phyloP scores from a whole-genome alignment of 2,888 invertebrate species.

The Nineta flava region DNA sequence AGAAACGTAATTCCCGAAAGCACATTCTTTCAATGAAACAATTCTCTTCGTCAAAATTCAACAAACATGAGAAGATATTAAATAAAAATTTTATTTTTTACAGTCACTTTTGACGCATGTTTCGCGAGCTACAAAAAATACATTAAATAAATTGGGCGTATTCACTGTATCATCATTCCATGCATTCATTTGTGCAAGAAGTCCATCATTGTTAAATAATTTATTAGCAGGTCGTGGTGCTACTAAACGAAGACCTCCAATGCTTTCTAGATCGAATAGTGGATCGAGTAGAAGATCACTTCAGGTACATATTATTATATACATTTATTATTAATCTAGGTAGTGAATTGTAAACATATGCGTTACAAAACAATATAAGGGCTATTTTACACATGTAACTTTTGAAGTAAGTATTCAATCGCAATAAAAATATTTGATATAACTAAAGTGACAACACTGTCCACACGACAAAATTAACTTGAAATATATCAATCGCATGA shows the following conservation, averaged over 20 bases:
- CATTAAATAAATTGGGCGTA: constrained; percentile 86
- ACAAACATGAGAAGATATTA: too few species aligned
- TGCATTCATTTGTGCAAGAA: constrained; percentile 92
- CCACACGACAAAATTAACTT: too few species aligned
- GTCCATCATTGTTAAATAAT: constrained; percentile 84
- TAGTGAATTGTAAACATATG: neutral
- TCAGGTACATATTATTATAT: constrained; percentile 52
- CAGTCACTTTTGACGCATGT: constrained; percentile 92
- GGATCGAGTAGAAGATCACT: constrained; percentile 75
- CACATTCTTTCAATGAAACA: too few species aligned
- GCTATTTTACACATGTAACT: too few species aligned
- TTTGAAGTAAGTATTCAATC: too few species aligned
- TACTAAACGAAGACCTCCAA: constrained; percentile 78
- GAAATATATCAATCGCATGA: too few species aligned
- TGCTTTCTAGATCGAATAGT: constrained; percentile 77
- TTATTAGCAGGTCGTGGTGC: constrained; percentile 80
- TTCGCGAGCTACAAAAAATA: constrained; percentile 86
- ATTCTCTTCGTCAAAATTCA: too few species aligned
- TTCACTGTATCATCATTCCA: constrained; percentile 97
- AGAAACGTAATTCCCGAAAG: too few species aligned
- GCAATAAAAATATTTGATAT: too few species aligned
- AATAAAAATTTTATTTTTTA: constrained; percentile 21
- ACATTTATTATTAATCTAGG: neutral
- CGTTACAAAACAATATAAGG: neutral
- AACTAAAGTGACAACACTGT: too few species aligned